Base-by-base conservation (phyloP, 2,797 vertebrate genomes). In the Sebastiscus tertius region DNA sequence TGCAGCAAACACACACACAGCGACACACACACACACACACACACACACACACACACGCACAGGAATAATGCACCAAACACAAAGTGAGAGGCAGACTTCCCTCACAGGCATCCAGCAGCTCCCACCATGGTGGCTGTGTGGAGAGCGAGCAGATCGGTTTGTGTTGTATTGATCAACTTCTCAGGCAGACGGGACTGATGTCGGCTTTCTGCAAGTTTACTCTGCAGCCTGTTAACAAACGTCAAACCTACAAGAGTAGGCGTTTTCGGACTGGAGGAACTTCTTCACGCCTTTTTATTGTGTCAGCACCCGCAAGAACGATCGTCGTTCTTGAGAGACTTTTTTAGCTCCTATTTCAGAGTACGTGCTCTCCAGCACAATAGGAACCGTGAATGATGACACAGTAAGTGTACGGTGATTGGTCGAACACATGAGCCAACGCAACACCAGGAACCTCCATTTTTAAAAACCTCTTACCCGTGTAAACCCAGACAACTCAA, bases 1-100 rank as follows among this genome's bases (percentile, higher is more conserved):
- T 94, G 93, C 94, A 94, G 87, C 89, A 93, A 82, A 80, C 84
- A 86, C 82, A 86, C 85, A 77, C 74, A 77, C 49, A 72, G 46
- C 69, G 42, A 77, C 55, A 58, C 71, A 60, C 60, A 77, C 59
- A 85, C 63, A 49, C 39, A 63, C 52, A 59, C 24, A 16, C 24
- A 58, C 55, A 16, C 24, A 26, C 56, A 29, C 56, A 29, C 55
- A 56, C 55, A 26, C 18, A 49, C 27, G 20, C 60, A 61, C 61
- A 64, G 20, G 31, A 58, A 54, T 77, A 88, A 85, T 92, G 89
- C 91, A 86, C 75, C 90, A 92, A 91, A 86, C 56, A 82, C 71
- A 75, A 80, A 88, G 36, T 49, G 52, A 75, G 75, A 84, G 61
- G 49, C 34, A 72, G 65, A 77, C 62, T 64, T 75, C 65, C 42